Percentiles rank a stretch among this genome's conserved stretches.
Evolutionary conservation across 2,113 vertebrate species (phyloP).

Genomic region (Barbus barbus): DNA sequence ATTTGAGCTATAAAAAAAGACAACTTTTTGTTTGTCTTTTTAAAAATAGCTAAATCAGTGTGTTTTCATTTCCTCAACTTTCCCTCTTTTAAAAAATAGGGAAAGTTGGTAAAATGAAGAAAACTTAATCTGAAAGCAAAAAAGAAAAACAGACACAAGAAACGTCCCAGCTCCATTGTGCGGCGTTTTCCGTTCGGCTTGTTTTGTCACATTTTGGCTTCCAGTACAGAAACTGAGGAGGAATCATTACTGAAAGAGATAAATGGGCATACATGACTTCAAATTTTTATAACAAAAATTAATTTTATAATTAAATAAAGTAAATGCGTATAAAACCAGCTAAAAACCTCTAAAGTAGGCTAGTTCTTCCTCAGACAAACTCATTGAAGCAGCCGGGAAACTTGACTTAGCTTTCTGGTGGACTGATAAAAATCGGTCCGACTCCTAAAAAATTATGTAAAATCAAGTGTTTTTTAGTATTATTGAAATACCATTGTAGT

Average conservation of each 20-base stretch:
- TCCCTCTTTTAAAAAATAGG: neutral
- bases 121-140: neutral
- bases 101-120: neutral
- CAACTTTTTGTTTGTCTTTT: conserved; percentile 3
- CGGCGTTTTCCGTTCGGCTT: neutral
- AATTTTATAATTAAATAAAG: neutral
- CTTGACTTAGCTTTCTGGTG: neutral
- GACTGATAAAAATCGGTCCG: neutral
- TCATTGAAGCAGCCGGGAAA: neutral
- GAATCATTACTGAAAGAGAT: neutral
- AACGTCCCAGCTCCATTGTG: neutral
- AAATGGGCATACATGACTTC: neutral
- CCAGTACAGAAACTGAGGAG: neutral
- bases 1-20: neutral
- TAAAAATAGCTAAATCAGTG: neutral
- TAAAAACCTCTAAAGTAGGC: neutral
- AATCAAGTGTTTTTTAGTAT: too few relatives aligned
- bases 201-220: neutral
- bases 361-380: neutral
- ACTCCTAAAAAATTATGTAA: neutral
- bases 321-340: neutral
- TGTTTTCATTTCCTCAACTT: neutral
- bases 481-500: too few relatives aligned
- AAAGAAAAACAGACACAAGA: neutral
- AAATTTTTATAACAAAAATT: neutral